phyloP scores from a whole-genome alignment of 2,888 invertebrate species.

The Ecliptopera silaceata region DNA sequence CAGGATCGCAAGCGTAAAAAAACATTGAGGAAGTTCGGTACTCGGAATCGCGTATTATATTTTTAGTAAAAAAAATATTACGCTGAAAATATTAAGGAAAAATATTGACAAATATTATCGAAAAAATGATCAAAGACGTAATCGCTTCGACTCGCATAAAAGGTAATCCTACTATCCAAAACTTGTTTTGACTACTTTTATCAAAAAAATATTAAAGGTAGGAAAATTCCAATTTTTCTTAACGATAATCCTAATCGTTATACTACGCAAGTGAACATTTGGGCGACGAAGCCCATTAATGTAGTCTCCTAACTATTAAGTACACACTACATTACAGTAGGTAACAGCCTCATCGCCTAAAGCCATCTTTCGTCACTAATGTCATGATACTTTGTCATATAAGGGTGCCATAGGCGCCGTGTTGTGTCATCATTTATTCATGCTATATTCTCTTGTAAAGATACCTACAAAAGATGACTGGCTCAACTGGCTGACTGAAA shows the following conservation, averaged over 20 bases:
- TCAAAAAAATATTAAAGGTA: not conserved
- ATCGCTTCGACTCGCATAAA: not conserved
- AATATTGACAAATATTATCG: not conserved
- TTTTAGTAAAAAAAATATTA: not conserved
- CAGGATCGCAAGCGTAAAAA: conserved; percentile 3
- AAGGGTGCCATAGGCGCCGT: conserved; percentile 7
- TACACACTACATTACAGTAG: conserved; percentile 21
- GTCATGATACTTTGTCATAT: conserved; percentile 20
- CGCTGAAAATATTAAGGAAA: not conserved
- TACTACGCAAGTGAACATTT: not conserved
- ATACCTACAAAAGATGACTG: not conserved
- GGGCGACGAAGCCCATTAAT: conserved; percentile 10
- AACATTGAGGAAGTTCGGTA: conserved; percentile 1
- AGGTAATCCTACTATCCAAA: not conserved
- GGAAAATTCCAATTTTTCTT: not conserved
- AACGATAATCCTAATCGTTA: conserved; percentile 1
- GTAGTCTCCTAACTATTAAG: conserved; percentile 11
- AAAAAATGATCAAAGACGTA: not conserved
- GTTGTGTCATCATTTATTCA: conserved; percentile 21
- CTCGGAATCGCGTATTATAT: not conserved
- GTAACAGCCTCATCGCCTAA: conserved; percentile 6
- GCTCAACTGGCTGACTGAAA: not conserved
- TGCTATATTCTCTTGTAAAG: not conserved
- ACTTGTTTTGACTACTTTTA: not conserved
- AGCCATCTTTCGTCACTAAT: conserved; percentile 24